Conservation (phyloP, 2,113 vertebrate genomes). For the Alouatta palliata region DNA sequence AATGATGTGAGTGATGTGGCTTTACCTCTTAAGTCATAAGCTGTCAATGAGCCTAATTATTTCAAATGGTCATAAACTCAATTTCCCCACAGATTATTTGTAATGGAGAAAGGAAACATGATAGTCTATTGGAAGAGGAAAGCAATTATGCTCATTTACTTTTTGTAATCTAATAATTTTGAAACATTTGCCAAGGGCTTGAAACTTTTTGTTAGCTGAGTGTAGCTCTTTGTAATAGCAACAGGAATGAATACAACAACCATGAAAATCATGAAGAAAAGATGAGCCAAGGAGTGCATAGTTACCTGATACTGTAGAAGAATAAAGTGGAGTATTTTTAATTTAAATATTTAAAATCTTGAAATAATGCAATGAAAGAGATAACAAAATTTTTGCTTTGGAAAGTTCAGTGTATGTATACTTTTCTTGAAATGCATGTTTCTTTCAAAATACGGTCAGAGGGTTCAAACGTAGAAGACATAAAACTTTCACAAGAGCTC, state of each 20-base stretch:
- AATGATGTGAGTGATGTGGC: constrained; percentile 64
- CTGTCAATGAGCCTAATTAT: constrained; percentile 58
- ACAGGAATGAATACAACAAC: not conserved
- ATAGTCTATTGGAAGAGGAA: not conserved
- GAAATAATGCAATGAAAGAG: constrained; percentile 9
- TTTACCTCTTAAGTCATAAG: constrained; percentile 61
- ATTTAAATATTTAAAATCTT: constrained; percentile 28
- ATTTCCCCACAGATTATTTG: not conserved
- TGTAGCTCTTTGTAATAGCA: not conserved
- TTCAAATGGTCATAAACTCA: constrained; percentile 53
- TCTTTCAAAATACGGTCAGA: not conserved
- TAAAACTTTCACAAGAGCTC: constrained; percentile 13
- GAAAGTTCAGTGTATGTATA: not conserved
- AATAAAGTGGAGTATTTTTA: not conserved
- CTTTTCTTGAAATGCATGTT: not conserved
- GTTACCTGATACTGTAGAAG: not conserved
- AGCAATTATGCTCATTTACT: constrained; percentile 35
- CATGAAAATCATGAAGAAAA: not conserved
- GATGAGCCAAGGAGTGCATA: not conserved
- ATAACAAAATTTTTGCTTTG: not conserved
- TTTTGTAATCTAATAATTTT: constrained; percentile 31
- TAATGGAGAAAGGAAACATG: constrained; percentile 34
- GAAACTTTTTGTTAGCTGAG: not conserved
- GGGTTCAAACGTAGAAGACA: not conserved
- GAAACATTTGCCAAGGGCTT: constrained; percentile 16